phyloP scores from a whole-genome alignment of 1,140 invertebrate genomes.

The Pseudomyrmex gracilis region DNA sequence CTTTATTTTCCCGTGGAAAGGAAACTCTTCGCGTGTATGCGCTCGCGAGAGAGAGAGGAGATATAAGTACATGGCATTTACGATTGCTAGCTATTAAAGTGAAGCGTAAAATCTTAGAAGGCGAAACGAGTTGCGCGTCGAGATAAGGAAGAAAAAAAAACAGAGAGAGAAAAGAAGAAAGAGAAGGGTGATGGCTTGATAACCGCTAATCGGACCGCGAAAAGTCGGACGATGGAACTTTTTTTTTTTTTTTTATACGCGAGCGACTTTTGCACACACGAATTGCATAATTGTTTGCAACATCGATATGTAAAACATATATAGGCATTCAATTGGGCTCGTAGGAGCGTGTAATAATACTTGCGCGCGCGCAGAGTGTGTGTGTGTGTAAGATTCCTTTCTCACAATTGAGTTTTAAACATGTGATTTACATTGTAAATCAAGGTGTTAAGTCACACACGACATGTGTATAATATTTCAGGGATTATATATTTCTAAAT shows the following conservation, averaged over 20 bases:
- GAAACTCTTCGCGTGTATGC: not conserved
- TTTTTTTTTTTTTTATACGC: constrained; percentile 1
- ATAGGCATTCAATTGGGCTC: not conserved
- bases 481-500: too few species aligned
- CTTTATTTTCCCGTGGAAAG: not conserved
- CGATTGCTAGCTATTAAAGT: not conserved
- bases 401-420: too few species aligned
- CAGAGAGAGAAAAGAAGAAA: too few species aligned
- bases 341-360: not conserved
- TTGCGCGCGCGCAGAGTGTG: too few species aligned
- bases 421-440: too few species aligned
- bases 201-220: constrained; percentile 46
- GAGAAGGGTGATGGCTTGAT: not conserved
- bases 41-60: too few species aligned
- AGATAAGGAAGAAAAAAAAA: constrained; percentile 25
- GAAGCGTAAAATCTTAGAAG: constrained; percentile 62
- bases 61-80: too few species aligned
- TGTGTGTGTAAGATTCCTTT: too few species aligned
- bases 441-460: too few species aligned
- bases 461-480: not conserved
- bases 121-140: constrained; percentile 7
- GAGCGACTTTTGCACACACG: not conserved
- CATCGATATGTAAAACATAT: not conserved
- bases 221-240: constrained; percentile 24
- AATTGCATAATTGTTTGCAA: not conserved